Evolutionary conservation across 2,797 vertebrate genomes (phyloP).

Genomic region (Graptemys geographica): DNA sequence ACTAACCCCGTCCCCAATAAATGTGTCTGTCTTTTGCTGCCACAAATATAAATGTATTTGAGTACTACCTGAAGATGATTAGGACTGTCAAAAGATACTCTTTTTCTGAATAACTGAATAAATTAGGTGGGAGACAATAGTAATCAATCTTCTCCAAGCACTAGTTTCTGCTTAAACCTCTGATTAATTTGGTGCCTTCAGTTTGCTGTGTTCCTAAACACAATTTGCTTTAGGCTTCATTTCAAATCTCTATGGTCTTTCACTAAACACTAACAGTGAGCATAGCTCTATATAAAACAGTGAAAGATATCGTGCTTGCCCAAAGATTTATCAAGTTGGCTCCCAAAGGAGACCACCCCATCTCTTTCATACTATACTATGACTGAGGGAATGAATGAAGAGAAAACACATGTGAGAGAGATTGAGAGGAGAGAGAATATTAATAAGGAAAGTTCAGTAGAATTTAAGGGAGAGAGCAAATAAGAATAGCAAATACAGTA

Average conservation of each 20-base stretch:
- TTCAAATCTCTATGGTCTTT: neutral
- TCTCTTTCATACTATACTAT: accelerated
- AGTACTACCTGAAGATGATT: neutral
- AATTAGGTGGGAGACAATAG: accelerated
- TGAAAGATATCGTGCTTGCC: neutral
- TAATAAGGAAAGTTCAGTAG: neutral
- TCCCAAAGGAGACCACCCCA: neutral
- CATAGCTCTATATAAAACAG: accelerated
- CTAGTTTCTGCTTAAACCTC: neutral
- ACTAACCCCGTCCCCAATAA: neutral
- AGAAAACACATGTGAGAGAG: neutral
- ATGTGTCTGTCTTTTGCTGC: accelerated
- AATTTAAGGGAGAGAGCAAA: neutral
- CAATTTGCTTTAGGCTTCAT: neutral
- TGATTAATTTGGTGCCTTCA: neutral
- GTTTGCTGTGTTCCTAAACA: neutral
- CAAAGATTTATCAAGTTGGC: accelerated
- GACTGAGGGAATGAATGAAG: neutral
- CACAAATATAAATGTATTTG: neutral
- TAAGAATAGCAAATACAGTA: neutral
- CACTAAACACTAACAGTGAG: neutral
- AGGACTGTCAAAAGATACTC: neutral
- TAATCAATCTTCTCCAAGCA: neutral
- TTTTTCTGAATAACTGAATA: neutral
- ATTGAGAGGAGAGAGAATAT: neutral